Percentiles rank a stretch among this genome's conserved stretches.
These are phyloP conservation scores for Dicrurus megarhynchus DNA, from an alignment of 2,113 vertebrate genomes.

Conservation along the genomic window DNA sequence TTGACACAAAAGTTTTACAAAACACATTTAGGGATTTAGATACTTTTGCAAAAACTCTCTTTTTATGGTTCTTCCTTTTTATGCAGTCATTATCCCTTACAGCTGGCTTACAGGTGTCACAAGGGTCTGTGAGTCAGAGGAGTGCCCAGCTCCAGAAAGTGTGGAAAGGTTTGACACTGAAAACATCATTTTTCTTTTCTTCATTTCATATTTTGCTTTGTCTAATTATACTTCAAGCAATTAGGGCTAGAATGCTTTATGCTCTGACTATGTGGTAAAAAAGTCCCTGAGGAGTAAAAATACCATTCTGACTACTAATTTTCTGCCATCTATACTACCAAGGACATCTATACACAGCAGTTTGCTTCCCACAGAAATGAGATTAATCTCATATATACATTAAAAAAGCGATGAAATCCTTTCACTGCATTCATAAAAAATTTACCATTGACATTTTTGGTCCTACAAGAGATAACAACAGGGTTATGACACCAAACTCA, in stretches of 20 bases:
- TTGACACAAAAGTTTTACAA: background rate
- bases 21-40: background rate
- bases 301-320: background rate
- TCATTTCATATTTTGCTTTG: background rate
- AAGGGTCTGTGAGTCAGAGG: background rate
- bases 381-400: background rate
- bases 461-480: background rate
- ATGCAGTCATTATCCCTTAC: background rate
- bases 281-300: background rate
- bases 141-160: background rate
- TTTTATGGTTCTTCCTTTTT: background rate
- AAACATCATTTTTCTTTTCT: background rate
- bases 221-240: background rate
- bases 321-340: background rate
- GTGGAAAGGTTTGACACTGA: background rate
- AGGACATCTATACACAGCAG: background rate
- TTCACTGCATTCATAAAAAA: background rate
- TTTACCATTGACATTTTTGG: background rate
- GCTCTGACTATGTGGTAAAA: background rate
- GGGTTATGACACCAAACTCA: background rate
- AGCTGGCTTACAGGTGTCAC: background rate
- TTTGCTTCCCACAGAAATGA: background rate
- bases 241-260: background rate
- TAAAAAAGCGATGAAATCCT: background rate
- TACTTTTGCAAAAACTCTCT: background rate